Evolutionary conservation across 2,113 vertebrate species (phyloP), one percentile per base, ranked within the genome.

Genomic region (Macrotus californicus): DNA sequence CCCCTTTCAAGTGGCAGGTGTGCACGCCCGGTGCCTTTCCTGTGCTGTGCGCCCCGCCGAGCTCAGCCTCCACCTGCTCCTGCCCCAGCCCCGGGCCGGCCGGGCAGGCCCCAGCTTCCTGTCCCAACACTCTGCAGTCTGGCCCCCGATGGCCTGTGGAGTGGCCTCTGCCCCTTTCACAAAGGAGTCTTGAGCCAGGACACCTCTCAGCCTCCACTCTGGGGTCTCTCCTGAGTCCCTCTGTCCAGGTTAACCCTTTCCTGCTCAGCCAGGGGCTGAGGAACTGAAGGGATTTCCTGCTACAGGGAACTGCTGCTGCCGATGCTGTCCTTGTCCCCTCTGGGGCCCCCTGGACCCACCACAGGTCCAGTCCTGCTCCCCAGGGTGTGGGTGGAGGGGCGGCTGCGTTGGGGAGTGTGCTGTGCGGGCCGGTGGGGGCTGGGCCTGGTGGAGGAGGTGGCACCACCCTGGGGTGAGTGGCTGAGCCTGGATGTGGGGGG

Each of bases 1-100:
- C 14, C 41, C 2, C 73, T 46, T 9, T 4, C 2, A 7, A 39
- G 19, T 4, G 34, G 10, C 22, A 36, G 19, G 61, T 64, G 29
- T n/a, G 31, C 18, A 2, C 0, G 24, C 18, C 5, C 46, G 1
- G 5, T 48, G 34, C 39, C 70, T 4, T 11, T 3, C 0, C 1
- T 24, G 52, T 15, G 19, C 66, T 22, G 66, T 31, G 76, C 29
- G 5, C 31, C 24, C n/a, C n/a, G n/a, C n/a, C n/a, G 8, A 11
- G 31, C 7, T 19, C 8, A 3, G 64, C n/a, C 46, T 36, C 9
- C 18, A 34, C 66, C 43, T 7, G 41, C 4, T 4, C 26, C 9
- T 26, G 41, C 22, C 24, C 8, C 52, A 21, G 29, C n/a, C 16
- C 3, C 0, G 9, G 46, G 36, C 56, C 50, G 46, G 36, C 56